phyloP scores from a whole-genome alignment of 92 coral and sea anemone genomes.

The Anthopleura xanthogrammica region DNA sequence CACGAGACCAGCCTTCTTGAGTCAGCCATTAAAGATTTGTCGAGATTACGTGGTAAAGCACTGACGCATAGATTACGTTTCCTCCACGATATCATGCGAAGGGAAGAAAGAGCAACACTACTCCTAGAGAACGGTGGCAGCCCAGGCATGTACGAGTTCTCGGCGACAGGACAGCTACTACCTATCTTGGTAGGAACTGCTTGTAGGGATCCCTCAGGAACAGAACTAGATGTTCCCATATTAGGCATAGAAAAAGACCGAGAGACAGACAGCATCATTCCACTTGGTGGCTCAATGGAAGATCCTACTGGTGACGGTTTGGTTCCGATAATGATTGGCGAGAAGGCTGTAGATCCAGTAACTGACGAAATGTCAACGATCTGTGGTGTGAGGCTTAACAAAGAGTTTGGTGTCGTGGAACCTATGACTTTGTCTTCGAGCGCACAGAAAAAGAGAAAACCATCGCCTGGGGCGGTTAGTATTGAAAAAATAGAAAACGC shows the following conservation, averaged over 20 bases:
- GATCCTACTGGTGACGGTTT: slow-evolving; percentile 98
- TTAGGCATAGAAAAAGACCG: slow-evolving; percentile 88
- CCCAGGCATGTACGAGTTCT: slow-evolving; percentile 97
- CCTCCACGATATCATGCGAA: slow-evolving; percentile 89
- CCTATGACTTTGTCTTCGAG: slow-evolving; percentile 94
- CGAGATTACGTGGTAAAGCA: slow-evolving; percentile 60
- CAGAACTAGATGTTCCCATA: slow-evolving; percentile 90
- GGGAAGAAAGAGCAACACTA: slow-evolving; percentile 85
- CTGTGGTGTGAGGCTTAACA: slow-evolving; percentile 86
- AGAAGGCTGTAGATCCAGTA: slow-evolving; percentile 94
- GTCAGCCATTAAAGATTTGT: slow-evolving; percentile 72
- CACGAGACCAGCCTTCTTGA: slow-evolving; percentile 90
- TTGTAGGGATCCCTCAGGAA: slow-evolving; percentile 84
- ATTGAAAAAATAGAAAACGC: too few relatives aligned
- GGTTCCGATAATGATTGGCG: slow-evolving; percentile 97
- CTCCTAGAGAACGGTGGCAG: slow-evolving; percentile 93
- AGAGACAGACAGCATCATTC: slow-evolving; percentile 81
- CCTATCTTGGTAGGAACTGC: slow-evolving; percentile 96
- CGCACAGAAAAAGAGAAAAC: slow-evolving; percentile 79
- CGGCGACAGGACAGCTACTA: slow-evolving; percentile 93
- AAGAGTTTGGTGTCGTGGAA: slow-evolving; percentile 84
- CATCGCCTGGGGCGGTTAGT: slow-evolving; percentile 86
- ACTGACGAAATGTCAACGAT: slow-evolving; percentile 88
- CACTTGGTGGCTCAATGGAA: slow-evolving; percentile 95
- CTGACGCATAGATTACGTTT: slow-evolving; percentile 75